Evolutionary conservation across 2,113 vertebrate species (phyloP).

Genomic region (human (Homo sapiens)): GRCh38 chr18:71719001-71719500

Average conservation of each 20-base stretch:
- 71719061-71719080: rapidly evolving
- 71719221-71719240: rapidly evolving
- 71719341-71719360: background rate
- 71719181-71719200: too few relatives aligned
- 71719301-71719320: background rate
- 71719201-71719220: background rate
- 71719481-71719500: background rate
- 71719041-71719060: background rate
- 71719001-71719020: too few relatives aligned
- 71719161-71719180: background rate
- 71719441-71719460: background rate
- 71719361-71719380: background rate
- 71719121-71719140: rapidly evolving
- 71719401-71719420: background rate
- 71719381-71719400: background rate
- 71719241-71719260: background rate
- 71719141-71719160: too few relatives aligned
- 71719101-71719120: background rate
- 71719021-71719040: too few relatives aligned
- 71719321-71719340: background rate
- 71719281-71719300: background rate
- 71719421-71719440: background rate
- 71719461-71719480: background rate
- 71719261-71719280: background rate
- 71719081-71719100: too few relatives aligned